Conservation (phyloP, 2,113 vertebrate species). For the Tinamus guttatus region DNA sequence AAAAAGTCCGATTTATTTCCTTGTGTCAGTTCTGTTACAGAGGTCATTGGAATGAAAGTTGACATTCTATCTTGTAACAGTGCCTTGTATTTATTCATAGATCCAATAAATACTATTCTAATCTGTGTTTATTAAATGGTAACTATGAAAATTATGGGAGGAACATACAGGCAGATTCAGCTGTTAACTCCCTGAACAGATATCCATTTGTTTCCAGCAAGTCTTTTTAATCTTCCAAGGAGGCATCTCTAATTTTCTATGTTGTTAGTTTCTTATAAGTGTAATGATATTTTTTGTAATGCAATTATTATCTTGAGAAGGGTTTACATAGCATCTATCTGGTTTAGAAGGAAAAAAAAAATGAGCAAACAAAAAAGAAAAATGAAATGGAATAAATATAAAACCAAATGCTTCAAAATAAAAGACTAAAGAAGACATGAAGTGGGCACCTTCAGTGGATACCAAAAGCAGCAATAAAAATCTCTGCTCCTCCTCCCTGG, state of each 20-base stretch:
- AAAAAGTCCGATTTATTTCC: background rate
- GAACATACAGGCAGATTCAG: background rate
- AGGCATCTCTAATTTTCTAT: background rate
- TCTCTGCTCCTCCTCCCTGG: background rate
- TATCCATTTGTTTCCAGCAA: slow-evolving; percentile 1
- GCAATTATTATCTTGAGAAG: background rate
- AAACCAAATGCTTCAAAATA: background rate
- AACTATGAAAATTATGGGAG: background rate
- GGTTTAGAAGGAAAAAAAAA: background rate
- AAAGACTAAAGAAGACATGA: background rate
- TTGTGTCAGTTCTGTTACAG: background rate
- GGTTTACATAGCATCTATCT: background rate
- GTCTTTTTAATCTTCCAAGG: background rate
- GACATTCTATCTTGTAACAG: background rate
- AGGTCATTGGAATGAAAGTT: background rate
- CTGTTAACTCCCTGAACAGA: background rate
- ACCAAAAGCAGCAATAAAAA: background rate
- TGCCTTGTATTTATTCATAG: background rate
- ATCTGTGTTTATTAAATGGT: background rate
- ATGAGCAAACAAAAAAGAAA: background rate
- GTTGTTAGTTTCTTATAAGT: background rate
- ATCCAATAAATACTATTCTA: background rate
- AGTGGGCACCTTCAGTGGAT: background rate
- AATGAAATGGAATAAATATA: background rate
- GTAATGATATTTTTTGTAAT: background rate